A percentile compares a stretch with the other conserved stretches of the same genome.
Evolutionary conservation across 2,113 vertebrate genomes (phyloP).

Genomic region (Nyctibius bracteatus): DNA sequence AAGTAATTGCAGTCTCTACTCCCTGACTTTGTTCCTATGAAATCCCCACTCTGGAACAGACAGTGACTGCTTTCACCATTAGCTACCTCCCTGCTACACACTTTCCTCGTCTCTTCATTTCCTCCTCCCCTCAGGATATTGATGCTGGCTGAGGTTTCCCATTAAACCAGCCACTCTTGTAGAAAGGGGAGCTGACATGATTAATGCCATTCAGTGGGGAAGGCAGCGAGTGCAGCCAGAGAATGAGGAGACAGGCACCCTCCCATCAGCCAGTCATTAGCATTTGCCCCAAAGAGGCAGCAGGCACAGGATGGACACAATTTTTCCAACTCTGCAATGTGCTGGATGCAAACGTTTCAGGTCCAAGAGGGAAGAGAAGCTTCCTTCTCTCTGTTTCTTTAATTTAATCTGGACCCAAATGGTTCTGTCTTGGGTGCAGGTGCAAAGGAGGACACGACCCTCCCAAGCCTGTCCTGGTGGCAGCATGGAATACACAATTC

Average conservation of each 20-base stretch:
- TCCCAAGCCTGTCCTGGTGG: not conserved
- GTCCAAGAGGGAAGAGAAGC: not conserved
- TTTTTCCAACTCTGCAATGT: not conserved
- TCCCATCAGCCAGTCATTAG: conserved; percentile 43
- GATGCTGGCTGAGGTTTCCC: conserved; percentile 70
- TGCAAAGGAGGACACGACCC: not conserved
- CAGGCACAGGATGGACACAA: not conserved
- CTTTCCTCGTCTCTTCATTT: not conserved
- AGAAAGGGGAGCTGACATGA: conserved; percentile 76
- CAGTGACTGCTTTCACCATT: not conserved
- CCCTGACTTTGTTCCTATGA: not conserved
- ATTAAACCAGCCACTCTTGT: conserved; percentile 77
- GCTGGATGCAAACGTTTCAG: not conserved
- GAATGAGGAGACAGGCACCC: conserved; percentile 33
- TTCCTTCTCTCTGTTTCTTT: not conserved
- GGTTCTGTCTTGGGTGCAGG: not conserved
- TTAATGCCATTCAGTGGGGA: conserved; percentile 64
- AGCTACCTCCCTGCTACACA: not conserved
- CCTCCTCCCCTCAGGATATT: conserved; percentile 35
- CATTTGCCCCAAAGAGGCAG: conserved; percentile 18
- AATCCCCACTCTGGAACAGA: not conserved
- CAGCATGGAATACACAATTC: not conserved
- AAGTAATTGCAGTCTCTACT: not conserved
- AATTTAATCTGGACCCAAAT: not conserved
- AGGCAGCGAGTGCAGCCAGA: conserved; percentile 51